Base-by-base conservation (phyloP, 1,140 invertebrate species). In the Acromyrmex charruanus region DNA sequence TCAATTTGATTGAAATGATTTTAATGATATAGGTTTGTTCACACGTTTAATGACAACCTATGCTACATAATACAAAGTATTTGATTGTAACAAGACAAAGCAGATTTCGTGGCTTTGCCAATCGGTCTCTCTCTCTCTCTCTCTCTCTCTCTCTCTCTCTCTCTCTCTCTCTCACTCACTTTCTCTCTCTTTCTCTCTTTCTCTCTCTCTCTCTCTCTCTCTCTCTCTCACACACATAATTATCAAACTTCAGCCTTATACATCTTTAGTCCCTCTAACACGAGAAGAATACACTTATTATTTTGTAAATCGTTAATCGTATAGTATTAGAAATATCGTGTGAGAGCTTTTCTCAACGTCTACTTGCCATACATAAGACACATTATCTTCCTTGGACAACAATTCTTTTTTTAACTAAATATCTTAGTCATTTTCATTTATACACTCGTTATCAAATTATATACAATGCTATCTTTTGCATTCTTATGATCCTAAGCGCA, bases 41-140 rank as follows among this genome's bases (percentile, higher is more conserved):
- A 91, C 82, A 90, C 89, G 87, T 91, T 91, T 91, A 91, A 91
- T 91, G 89, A 91, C 89, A 90, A 90, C 81, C 89, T 91, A 86
- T 90, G 88, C 89, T 91, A 91, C 89, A 91, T 90, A 88, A 90
- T 90, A 90, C 85, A 90, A 90, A 91, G 89, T 91, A 90, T 91
- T 91, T 91, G 89, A 91, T 91, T 90, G 90, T 91, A 91, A 91
- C 87, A 90, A 90, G 89, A 90, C 89, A 88, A 91, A 91, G 87
- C 89, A 90, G 82, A 86, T 25, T 63, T 90, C 53, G 66, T 88
- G 63, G 88, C 87, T 91, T 74, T 88, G 75, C 88, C 88, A 80
- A 91, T 89, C 81, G 88, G 77, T 88, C 86, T 88, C 44, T 61
- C 68, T 82, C 12, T 80, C 28, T 68, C 61, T 80, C 61, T 80